These are phyloP conservation scores for Melanotus villosus DNA, from an alignment of 2,888 invertebrate species.

Conservation along the genomic window DNA sequence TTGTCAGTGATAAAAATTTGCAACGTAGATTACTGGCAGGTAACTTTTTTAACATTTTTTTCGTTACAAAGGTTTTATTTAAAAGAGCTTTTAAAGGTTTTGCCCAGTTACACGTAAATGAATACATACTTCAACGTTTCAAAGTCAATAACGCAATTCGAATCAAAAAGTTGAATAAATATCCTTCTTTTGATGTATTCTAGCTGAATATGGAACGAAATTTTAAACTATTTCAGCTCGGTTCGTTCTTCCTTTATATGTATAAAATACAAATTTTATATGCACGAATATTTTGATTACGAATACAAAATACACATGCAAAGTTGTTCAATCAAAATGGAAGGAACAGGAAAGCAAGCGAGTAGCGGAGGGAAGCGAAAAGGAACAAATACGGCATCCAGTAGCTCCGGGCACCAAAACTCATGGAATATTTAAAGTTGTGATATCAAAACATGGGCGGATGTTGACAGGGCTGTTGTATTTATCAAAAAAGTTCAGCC, in stretches of 20 bases:
- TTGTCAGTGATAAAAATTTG: no score
- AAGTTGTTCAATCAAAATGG: constrained; percentile 48
- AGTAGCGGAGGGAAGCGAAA: constrained; percentile 40
- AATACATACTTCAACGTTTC: neutral
- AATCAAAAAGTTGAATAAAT: constrained; percentile 33
- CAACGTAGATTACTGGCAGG: no score
- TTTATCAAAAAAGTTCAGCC: constrained; percentile 33
- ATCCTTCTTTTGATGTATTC: constrained; percentile 25
- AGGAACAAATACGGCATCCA: constrained; percentile 44
- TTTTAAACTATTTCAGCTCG: constrained; percentile 35
- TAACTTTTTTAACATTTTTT: no score
- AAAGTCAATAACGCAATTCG: constrained; percentile 30
- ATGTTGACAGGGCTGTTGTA: constrained; percentile 37
- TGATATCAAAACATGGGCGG: constrained; percentile 41
- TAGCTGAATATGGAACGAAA: constrained; percentile 30
- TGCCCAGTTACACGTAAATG: neutral
- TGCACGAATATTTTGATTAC: constrained; percentile 47
- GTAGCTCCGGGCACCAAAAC: constrained; percentile 43
- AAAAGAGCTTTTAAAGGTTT: constrained; percentile 3
- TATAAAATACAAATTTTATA: constrained; percentile 45
- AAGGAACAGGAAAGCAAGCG: constrained; percentile 41
- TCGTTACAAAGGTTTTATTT: neutral
- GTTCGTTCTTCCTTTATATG: constrained; percentile 38
- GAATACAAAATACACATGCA: constrained; percentile 48
- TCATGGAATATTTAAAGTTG: constrained; percentile 47